Evolutionary conservation across 2,888 invertebrate genomes (phyloP), one percentile per base, ranked within the genome.

Genomic region (Lasioglossum morio): DNA sequence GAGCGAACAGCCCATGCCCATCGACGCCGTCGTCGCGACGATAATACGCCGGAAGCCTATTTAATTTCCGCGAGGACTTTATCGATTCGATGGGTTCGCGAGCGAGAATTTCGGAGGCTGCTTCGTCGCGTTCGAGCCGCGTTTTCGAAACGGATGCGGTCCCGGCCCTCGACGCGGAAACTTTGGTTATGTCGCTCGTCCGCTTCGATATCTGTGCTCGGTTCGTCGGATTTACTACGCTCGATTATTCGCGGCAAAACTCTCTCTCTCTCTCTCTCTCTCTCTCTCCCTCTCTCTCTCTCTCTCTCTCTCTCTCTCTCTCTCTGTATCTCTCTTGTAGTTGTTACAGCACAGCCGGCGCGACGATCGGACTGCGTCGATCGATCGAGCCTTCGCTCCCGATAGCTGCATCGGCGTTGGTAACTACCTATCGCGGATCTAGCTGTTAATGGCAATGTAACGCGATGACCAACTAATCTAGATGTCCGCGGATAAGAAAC

Each of bases 61-160:
- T 81, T 60, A 43, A 81, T 70, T 72, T 79, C 46, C 43, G 16
- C 27, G 72, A 23, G 72, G 46, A 30, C 46, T 76, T 76, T 63
- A 60, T 72, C 79, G 30, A 30, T 63, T 63, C 60, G 70, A 60
- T 46, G n/a, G 72, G 23, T 34, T n/a, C 48, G 8, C 69, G n/a
- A 30, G 63, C 63, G 63, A 43, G 8, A 60, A 27, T 46, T 72
- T 46, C 57, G 23, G 23, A 16, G 16, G 4, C 19, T 70, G 70
- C 37, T 70, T 14, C 70, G 12, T 30, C 37, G 37, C 30, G 63
- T 63, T n/a, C n/a, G 27, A n/a, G 12, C 12, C 34, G 23, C 73
- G 12, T 66, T n/a, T 30, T 4, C 43, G 30, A n/a, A 30, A 8
- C 37, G 34, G 69, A 66, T 34, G 14, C 70, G 70, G n/a, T 19